Evolutionary conservation across 2,113 vertebrate species (phyloP), one percentile per base, ranked within the genome.

Genomic region (Chionomys nivalis): DNA sequence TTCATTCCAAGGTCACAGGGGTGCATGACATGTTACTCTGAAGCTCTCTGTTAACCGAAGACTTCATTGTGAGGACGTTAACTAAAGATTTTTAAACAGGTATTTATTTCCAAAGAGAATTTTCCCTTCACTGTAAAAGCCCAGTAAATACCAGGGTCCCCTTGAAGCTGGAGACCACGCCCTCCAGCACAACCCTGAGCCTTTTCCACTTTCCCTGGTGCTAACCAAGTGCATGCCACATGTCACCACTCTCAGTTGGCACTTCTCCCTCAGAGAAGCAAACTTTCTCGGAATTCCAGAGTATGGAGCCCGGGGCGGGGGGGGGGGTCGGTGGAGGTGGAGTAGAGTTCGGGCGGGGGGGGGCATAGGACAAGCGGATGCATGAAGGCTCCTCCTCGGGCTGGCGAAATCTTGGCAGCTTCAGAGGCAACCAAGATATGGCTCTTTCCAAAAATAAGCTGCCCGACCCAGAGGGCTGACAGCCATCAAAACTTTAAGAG

Each of bases 171-270:
- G n/a, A 94, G 76, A 78, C 66, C 73, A 90, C 24, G 26, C 90
- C 79, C 44, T 91, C 82, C 68, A 52, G 39, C 78, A 47, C 72
- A 95, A 58, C 23, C 12, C 2, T 47, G 24, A 7, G 4, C 33
- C 33, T 89, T 72, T 89, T 36, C 79, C 52, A 63, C 79, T 87
- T 75, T 92, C 47, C 58, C 88, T 76, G 76, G 49, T 47, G 76
- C 90, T 94, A 90, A 97, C 61, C 19, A 49, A 96, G 90, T 68
- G 33, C 94, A 75, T 73, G 96, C 95, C 97, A 96, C 95, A 97
- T 58, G 88, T 94, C 95, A 95, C 85, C 92, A 72, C 87, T 70
- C 63, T 96, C 76, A 76, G 58, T 75, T 81, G 96, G 94, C 90
- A 89, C 72, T 68, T 94, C 70, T 97, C 42, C 42, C 72, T 61